Conservation (phyloP, 2,797 vertebrate species). For the Diplodus sargus region DNA sequence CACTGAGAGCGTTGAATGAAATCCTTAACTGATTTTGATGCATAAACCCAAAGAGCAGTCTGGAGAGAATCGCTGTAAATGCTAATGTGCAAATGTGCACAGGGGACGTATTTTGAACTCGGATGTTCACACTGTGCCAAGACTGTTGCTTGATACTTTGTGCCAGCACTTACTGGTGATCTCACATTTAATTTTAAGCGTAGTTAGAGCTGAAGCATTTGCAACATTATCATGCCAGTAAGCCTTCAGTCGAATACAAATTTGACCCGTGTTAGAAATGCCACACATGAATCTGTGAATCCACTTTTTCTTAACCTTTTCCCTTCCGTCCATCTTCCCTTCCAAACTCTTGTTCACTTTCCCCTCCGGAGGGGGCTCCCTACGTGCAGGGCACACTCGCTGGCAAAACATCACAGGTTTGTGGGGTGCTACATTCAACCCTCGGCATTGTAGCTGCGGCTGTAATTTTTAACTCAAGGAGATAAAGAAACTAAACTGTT, state of each 20-base stretch:
- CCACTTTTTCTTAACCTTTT: not conserved
- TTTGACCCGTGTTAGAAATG: conserved; percentile 9
- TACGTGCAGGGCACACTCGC: conserved; percentile 4
- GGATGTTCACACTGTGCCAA: conserved; percentile 37
- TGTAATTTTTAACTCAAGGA: conserved; percentile 29
- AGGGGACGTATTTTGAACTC: conserved; percentile 37
- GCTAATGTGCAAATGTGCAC: conserved; percentile 58
- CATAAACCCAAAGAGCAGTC: conserved; percentile 56
- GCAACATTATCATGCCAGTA: conserved; percentile 13
- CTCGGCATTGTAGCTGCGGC: not conserved
- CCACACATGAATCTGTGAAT: not conserved
- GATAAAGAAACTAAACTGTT: conserved; percentile 20
- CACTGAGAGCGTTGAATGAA: conserved; percentile 45
- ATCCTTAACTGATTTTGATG: conserved; percentile 61
- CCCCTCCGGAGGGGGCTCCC: not conserved
- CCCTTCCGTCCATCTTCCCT: not conserved
- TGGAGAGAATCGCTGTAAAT: conserved; percentile 64
- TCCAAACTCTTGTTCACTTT: not conserved
- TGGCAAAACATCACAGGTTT: not conserved
- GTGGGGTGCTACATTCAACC: conserved; percentile 9
- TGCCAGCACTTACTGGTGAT: conserved; percentile 21
- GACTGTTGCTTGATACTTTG: conserved; percentile 36
- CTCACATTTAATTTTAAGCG: conserved; percentile 22
- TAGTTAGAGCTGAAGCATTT: conserved; percentile 34
- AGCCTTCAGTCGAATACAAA: conserved; percentile 25